Conservation (phyloP, 1,140 invertebrate species). For the Tetragonula clypearis region DNA sequence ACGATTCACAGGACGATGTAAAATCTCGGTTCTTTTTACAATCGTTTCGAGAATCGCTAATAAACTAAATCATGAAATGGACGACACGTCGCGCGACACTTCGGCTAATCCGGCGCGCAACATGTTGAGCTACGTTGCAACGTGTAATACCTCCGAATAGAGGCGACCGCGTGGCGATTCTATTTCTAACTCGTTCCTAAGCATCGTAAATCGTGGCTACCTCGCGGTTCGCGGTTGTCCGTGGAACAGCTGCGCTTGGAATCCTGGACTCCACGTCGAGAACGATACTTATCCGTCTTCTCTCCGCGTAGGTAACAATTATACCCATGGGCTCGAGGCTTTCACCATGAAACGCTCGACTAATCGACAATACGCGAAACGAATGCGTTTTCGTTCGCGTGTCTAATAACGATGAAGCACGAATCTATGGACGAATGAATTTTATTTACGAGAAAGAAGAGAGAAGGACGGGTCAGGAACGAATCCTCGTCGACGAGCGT, state of each 20-base stretch:
- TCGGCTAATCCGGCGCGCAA: neutral
- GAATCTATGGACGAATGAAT: neutral
- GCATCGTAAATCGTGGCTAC: conserved; percentile 34
- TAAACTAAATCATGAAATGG: neutral
- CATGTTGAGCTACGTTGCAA: neutral
- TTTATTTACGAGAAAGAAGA: neutral
- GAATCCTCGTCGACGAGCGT: neutral
- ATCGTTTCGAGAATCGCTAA: neutral
- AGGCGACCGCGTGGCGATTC: conserved; percentile 7
- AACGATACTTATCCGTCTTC: neutral
- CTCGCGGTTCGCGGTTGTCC: neutral
- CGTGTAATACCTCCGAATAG: conserved; percentile 21
- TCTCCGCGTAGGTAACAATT: neutral
- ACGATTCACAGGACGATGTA: neutral
- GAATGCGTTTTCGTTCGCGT: conserved; percentile 7
- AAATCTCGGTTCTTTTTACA: neutral
- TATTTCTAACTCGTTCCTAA: conserved; percentile 46
- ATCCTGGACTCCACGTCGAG: neutral
- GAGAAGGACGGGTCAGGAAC: neutral
- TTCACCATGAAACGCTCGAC: neutral
- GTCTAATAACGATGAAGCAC: conserved; percentile 11
- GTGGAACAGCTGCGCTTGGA: conserved; percentile 15
- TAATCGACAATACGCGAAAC: conserved; percentile 22
- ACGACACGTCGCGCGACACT: neutral
- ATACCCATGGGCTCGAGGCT: neutral